Conservation (phyloP, 1,140 invertebrate genomes). For the Anthonomus grandis region DNA sequence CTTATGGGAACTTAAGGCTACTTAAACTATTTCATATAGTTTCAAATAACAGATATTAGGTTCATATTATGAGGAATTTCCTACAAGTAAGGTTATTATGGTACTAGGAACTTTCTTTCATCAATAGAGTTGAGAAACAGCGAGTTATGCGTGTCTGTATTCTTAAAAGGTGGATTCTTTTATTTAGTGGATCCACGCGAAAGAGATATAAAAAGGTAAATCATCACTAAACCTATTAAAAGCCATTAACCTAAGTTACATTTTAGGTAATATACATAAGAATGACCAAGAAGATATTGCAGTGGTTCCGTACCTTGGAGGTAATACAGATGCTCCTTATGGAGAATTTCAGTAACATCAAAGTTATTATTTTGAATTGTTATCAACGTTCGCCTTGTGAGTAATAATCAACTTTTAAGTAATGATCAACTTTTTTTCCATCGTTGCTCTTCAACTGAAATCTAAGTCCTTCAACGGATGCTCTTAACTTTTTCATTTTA, state of each 20-base stretch:
- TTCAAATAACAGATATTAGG: slow-evolving; percentile 22
- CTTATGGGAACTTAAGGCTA: slow-evolving; percentile 18
- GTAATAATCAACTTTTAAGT: too few species aligned
- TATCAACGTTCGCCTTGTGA: too few species aligned
- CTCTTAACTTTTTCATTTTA: too few species aligned
- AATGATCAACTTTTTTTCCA: too few species aligned
- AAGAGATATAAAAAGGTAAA: slow-evolving; percentile 30
- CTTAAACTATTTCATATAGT: slow-evolving; percentile 6
- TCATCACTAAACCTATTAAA: background rate
- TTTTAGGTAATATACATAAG: slow-evolving; percentile 4
- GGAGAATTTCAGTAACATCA: slow-evolving; percentile 19
- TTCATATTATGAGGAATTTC: slow-evolving; percentile 35
- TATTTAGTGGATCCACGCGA: slow-evolving; percentile 44
- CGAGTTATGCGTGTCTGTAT: slow-evolving; percentile 33
- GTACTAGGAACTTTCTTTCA: slow-evolving; percentile 38
- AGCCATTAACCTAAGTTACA: background rate
- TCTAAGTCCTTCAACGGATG: too few species aligned
- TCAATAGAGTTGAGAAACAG: slow-evolving; percentile 34
- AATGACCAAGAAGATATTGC: slow-evolving; percentile 13
- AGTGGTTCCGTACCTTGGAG: slow-evolving; percentile 32
- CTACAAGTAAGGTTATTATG: slow-evolving; percentile 14
- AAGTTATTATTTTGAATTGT: too few species aligned
- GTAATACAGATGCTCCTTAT: slow-evolving; percentile 18
- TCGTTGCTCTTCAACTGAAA: too few species aligned
- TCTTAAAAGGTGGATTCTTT: slow-evolving; percentile 37